Conservation (phyloP, 1,140 invertebrate species). For the Neotoxoptera formosana region DNA sequence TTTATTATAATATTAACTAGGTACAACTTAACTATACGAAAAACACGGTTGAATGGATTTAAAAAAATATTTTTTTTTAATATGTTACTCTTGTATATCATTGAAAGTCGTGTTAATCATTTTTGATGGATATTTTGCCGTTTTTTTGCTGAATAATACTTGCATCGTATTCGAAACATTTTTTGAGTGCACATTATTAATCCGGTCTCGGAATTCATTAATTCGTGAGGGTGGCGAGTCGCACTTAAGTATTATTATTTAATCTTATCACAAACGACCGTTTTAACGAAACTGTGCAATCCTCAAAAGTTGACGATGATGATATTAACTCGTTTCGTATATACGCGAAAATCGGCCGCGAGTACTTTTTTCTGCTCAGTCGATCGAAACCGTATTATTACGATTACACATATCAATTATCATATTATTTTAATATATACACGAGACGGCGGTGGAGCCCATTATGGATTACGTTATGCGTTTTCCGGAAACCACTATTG, state of each 20-base stretch:
- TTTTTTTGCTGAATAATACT: not conserved
- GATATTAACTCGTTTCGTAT: not conserved
- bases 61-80: not conserved
- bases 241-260: not conserved
- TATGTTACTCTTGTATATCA: not conserved
- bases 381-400: not conserved
- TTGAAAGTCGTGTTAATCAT: not conserved
- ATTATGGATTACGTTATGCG: not conserved
- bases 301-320: not conserved
- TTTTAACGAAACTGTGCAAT: not conserved
- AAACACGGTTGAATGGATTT: not conserved
- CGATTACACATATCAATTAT: not conserved
- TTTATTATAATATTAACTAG: not conserved
- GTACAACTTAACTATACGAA: not conserved
- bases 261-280: not conserved
- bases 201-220: not conserved
- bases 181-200: not conserved
- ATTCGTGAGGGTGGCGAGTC: not conserved
- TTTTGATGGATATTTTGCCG: not conserved
- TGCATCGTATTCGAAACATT: not conserved
- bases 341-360: not conserved
- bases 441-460: not conserved
- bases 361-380: not conserved
- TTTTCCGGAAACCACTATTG: slow-evolving; percentile 27
- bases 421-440: not conserved